Evolutionary conservation across 2,888 invertebrate genomes (phyloP).

Genomic region (Coenonympha arcania): DNA sequence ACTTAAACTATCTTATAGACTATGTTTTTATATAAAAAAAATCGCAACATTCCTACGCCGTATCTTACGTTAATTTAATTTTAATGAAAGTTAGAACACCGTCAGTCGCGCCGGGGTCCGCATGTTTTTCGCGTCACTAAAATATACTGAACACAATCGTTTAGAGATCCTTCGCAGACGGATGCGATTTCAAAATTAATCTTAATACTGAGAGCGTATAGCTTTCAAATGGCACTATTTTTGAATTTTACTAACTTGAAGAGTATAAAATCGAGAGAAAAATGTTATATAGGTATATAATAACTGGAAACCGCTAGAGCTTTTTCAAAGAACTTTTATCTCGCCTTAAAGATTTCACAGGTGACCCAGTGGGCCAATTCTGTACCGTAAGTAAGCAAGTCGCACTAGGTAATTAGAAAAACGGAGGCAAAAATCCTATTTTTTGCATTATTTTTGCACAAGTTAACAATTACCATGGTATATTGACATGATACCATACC

Average conservation of each 20-base stretch:
- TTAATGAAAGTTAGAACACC: slow-evolving; percentile 54
- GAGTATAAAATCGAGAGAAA: background rate
- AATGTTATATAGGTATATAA: background rate
- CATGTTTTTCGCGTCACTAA: slow-evolving; percentile 22
- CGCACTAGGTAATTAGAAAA: too few relatives aligned
- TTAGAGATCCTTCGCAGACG: slow-evolving; percentile 20
- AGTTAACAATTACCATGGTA: too few relatives aligned
- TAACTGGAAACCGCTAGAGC: background rate
- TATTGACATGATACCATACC: too few relatives aligned
- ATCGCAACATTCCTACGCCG: slow-evolving; percentile 50
- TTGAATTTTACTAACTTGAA: background rate
- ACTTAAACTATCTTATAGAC: slow-evolving; percentile 14
- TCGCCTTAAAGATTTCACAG: too few relatives aligned
- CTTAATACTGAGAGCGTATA: background rate
- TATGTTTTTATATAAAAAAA: slow-evolving; percentile 39
- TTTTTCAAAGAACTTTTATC: too few relatives aligned
- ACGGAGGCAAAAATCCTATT: background rate
- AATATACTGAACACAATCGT: slow-evolving; percentile 28
- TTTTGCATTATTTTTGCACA: background rate
- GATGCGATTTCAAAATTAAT: background rate
- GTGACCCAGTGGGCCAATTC: too few relatives aligned
- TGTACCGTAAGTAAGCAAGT: too few relatives aligned
- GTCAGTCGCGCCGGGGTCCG: slow-evolving; percentile 57
- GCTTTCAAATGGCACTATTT: background rate
- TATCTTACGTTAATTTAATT: slow-evolving; percentile 36